phyloP scores from a whole-genome alignment of 1,140 invertebrate genomes.

The Oryzaephilus surinamensis region DNA sequence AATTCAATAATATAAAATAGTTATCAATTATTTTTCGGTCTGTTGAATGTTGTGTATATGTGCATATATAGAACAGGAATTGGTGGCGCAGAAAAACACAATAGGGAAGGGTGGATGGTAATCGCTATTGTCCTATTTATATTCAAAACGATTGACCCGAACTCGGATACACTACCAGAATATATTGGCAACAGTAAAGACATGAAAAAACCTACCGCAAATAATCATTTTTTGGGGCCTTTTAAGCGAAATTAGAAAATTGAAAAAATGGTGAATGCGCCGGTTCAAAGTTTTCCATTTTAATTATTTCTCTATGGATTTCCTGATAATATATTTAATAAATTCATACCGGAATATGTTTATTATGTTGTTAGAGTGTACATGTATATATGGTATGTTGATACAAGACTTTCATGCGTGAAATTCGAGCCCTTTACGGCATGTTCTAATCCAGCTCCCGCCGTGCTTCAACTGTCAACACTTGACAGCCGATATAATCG shows the following conservation, averaged over 20 bases:
- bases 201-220: too few relatives aligned
- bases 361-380: too few relatives aligned
- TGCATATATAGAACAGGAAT: conserved; percentile 17
- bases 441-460: conserved; percentile 19
- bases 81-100: conserved; percentile 23
- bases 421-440: conserved; percentile 17
- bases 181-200: too few relatives aligned
- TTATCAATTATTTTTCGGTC: conserved; percentile 25
- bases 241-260: too few relatives aligned
- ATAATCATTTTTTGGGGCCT: too few relatives aligned
- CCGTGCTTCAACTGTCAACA: conserved; percentile 21
- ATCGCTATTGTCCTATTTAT: conserved; percentile 24
- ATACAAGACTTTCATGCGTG: conserved; percentile 11
- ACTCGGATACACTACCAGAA: conserved; percentile 13
- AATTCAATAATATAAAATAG: conserved; percentile 20
- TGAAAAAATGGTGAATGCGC: too few relatives aligned
- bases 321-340: too few relatives aligned
- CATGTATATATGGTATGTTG: too few relatives aligned
- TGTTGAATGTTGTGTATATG: conserved; percentile 19
- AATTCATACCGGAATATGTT: too few relatives aligned
- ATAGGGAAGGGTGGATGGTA: conserved; percentile 24
- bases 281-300: too few relatives aligned
- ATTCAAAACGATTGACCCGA: conserved; percentile 23
- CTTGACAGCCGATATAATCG: conserved; percentile 23
- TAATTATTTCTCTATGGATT: too few relatives aligned